These are phyloP conservation scores for Melanotaenia parkinsoni DNA, from an alignment of 2,797 vertebrate genomes.

Conservation along the genomic window DNA sequence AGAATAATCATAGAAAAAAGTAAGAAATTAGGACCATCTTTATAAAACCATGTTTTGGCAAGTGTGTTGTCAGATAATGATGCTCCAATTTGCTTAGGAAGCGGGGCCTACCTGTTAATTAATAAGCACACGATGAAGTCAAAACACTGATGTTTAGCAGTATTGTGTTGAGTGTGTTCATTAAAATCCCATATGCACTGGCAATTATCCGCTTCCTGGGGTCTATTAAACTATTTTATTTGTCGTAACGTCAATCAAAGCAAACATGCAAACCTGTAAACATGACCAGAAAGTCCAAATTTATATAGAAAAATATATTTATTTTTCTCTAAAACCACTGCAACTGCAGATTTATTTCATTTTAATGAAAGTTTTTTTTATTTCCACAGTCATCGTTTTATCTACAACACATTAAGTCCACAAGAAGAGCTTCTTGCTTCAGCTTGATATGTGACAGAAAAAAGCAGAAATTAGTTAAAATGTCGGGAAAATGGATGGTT, in stretches of 20 bases:
- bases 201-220: neutral
- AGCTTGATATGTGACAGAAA: neutral
- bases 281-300: neutral
- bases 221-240: neutral
- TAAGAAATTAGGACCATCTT: neutral
- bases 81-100: slow-evolving; percentile 12
- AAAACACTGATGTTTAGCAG: slow-evolving; percentile 5
- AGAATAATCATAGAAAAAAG: neutral
- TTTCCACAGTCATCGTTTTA: neutral
- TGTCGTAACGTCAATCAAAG: neutral
- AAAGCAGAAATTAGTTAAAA: neutral
- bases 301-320: neutral
- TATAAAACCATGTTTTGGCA: neutral
- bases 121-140: neutral
- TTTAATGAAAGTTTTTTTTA: neutral
- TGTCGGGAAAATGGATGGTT: neutral
- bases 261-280: neutral
- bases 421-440: too few relatives aligned
- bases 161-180: slow-evolving; percentile 1
- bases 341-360: neutral
- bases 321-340: neutral
- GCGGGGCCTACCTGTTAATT: neutral
- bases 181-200: neutral
- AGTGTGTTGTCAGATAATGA: slow-evolving; percentile 12
- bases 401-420: neutral